Conservation (phyloP, 2,888 invertebrate genomes). For the Orchesella flavescens region DNA sequence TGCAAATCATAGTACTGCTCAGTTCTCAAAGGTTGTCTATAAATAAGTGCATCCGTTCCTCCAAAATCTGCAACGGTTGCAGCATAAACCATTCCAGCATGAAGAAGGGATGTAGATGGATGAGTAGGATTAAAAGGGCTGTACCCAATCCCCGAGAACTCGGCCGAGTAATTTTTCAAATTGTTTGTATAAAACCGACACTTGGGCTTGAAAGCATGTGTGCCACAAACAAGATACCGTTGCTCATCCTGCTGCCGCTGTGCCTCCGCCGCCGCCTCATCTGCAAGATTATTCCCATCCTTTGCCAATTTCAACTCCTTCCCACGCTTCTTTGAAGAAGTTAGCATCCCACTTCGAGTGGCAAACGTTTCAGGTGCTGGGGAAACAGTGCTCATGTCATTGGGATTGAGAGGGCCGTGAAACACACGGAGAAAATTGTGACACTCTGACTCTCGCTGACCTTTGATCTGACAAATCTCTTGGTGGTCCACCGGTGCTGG, state of each 20-base stretch:
- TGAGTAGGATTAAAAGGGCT: constrained; percentile 96
- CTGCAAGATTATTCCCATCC: constrained; percentile 51
- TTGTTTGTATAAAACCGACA: constrained; percentile 83
- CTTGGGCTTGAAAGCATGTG: constrained; percentile 93
- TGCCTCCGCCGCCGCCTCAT: constrained; percentile 30
- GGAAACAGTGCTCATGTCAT: constrained; percentile 50
- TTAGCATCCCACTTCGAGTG: constrained; percentile 42
- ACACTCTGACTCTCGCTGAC: constrained; percentile 80
- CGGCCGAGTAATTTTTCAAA: constrained; percentile 74
- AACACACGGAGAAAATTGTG: constrained; percentile 97
- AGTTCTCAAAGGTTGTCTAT: constrained; percentile 90
- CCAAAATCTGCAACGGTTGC: constrained; percentile 95
- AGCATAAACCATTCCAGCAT: constrained; percentile 91
- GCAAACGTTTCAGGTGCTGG: constrained; percentile 59
- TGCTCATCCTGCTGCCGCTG: constrained; percentile 77
- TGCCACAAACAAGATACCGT: constrained; percentile 89
- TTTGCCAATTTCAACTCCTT: constrained; percentile 50
- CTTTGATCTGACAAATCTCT: constrained; percentile 71
- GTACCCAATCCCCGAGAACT: constrained; percentile 87
- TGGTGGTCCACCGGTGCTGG: constrained; percentile 65
- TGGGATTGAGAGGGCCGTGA: constrained; percentile 68
- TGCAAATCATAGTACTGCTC: constrained; percentile 94
- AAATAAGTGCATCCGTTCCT: constrained; percentile 94
- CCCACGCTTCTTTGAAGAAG: constrained; percentile 27
- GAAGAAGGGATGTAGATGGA: constrained; percentile 90